Base-by-base conservation (phyloP, 2,888 invertebrate species). In the Polymixis flavicincta region DNA sequence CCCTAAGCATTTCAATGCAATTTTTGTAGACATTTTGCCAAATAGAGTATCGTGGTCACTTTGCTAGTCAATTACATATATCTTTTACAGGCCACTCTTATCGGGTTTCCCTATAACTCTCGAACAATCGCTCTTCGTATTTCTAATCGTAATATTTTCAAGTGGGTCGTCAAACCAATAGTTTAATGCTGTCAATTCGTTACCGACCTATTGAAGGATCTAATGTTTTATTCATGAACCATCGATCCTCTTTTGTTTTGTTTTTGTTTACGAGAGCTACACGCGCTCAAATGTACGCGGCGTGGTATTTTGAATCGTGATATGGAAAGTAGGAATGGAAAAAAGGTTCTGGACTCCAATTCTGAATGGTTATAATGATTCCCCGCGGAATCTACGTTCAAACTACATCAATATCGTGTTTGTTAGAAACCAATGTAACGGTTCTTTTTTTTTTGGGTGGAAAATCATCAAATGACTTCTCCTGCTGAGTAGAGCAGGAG, bases 221-320 rank as follows among this genome's bases (percentile, higher is more conserved):
- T 71, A 63, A 79, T 79, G 2, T 71, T 79, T 79, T 77, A 77
- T 77, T 64, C 79, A 77, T 64, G 22, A 7, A 71, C n/a, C 28
- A 59, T 59, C 55, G 79, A 79, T 71, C 57, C n/a, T 14, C 1
- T 42, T 54, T 78, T 52, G 50, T 60, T 61, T 52, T 57, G n/a
- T 63, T 61, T 76, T 77, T 78, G 32, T 64, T 77, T 79, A 57
- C 63, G 50, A 50, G 19, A 32, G 19, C 8, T 28, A 52, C 45
- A 65, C 37, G 52, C 1, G 37, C 17, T 60, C 22, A 78, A 60
- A 50, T 45, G n/a, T 32, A 45, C 22, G 13, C 11, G 14, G 13
- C 22, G 37, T 28, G 1, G 9, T 42, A 42, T 65, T 55, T 74
- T 0, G 19, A 28, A 50, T 19, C 19, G 7, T 64, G 14, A 19